Percentiles rank a stretch among this genome's conserved stretches.
Conservation (phyloP, 2,888 invertebrate species). For the Cremastinae sp. region DNA sequence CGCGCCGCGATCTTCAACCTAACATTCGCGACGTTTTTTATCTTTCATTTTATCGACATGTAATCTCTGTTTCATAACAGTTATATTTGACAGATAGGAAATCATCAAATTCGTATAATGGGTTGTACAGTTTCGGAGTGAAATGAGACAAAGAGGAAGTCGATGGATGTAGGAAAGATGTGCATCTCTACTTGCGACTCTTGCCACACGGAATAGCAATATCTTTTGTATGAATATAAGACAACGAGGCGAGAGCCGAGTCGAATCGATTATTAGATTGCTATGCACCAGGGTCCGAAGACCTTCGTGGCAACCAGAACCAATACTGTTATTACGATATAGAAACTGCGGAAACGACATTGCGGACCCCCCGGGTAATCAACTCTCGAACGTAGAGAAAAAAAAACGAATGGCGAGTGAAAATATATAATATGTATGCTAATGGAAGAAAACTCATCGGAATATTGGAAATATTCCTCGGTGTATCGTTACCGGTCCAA, state of each 20-base stretch:
- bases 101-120: slow-evolving; percentile 47
- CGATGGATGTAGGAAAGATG: slow-evolving; percentile 12
- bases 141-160: slow-evolving; percentile 5
- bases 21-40: slow-evolving; percentile 9
- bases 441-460: slow-evolving; percentile 55
- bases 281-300: background rate
- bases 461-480: slow-evolving; percentile 59
- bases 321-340: background rate
- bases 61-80: background rate
- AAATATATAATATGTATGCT: slow-evolving; percentile 65
- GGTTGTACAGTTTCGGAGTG: slow-evolving; percentile 1
- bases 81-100: slow-evolving; percentile 20
- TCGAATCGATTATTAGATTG: slow-evolving; percentile 35
- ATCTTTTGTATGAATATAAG: slow-evolving; percentile 19
- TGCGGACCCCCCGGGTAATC: slow-evolving; percentile 47
- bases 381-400: slow-evolving; percentile 52
- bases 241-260: slow-evolving; percentile 6
- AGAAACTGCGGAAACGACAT: slow-evolving; percentile 2
- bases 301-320: slow-evolving; percentile 4
- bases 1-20: background rate
- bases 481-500: slow-evolving; percentile 34
- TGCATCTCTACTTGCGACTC: slow-evolving; percentile 18
- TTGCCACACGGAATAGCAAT: slow-evolving; percentile 1
- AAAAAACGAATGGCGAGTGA: too few relatives aligned
- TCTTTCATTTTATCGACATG: slow-evolving; percentile 1